Base-by-base conservation (phyloP, 2,888 invertebrate genomes). In the Phalera bucephala region DNA sequence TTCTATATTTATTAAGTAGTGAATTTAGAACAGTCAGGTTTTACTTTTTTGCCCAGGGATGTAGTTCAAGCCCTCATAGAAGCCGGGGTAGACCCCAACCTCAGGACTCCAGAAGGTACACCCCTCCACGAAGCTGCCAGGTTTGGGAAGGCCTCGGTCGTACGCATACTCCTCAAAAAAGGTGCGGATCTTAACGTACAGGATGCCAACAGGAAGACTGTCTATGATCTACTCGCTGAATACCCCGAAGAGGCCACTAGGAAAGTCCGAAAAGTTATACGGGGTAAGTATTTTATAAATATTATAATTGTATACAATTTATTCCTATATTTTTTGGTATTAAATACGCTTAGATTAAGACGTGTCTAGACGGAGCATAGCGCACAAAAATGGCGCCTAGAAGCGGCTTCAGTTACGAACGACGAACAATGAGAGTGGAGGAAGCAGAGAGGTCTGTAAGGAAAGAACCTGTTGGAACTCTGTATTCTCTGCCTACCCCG, bases 41-140 rank as follows among this genome's bases (percentile, higher is more conserved):
- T 9, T 23, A 10, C 10, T 23, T n/a, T 14, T 27, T 12, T 3
- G 12, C 11, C 11, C 84, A 95, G 95, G 80, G 93, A 93, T 34
- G 96, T 98, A 22, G 97, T 98, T 19, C 93, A 94, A 62, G 93
- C 95, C 0, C 89, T 98, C 1, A 91, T 98, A 31, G 92, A 94
- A 7, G 95, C 96, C 10, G 97, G 97, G 0, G 94, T 97, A 62
- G 94, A 96, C 74, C 96, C 97, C 3, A 97, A 98, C 82, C 92
- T 95, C 19, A 91, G 95, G 57, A 97, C 97, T 8, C 93, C 94
- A 41, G 93, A 94, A 19, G 98, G 98, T 0, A 97, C 97, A 3
- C 96, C 98, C 0, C 91, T 99, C 45, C 98, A 98, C 87, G 97
- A 98, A 75, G 98, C 98, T 0, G 97, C 97, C 0, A 91, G 97